Conservation (phyloP, 1,140 invertebrate species). For the Drosophila watanabei region DNA sequence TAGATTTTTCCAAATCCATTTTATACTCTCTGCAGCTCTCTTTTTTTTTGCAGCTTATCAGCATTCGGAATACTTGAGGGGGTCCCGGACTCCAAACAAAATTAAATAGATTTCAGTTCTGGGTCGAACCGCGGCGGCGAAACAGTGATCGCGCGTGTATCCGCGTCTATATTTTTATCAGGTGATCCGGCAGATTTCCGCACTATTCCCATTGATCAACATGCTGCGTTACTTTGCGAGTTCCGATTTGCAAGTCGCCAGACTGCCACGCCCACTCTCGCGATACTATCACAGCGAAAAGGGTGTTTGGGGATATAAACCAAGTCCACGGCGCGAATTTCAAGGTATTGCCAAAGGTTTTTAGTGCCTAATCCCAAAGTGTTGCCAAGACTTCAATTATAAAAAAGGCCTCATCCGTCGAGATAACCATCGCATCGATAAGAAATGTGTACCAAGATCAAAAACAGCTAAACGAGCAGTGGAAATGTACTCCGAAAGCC, state of each 20-base stretch:
- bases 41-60: constrained; percentile 37
- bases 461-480: constrained; percentile 38
- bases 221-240: constrained; percentile 69
- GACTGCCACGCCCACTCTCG: constrained; percentile 50
- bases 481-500: constrained; percentile 27
- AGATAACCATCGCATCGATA: constrained; percentile 68
- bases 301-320: constrained; percentile 88
- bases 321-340: constrained; percentile 79
- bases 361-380: constrained; percentile 13
- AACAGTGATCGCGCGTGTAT: constrained; percentile 18
- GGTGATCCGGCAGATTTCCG: constrained; percentile 33
- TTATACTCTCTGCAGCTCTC: background rate
- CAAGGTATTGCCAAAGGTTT: constrained; percentile 85
- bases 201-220: constrained; percentile 34
- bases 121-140: constrained; percentile 18
- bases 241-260: constrained; percentile 37
- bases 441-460: constrained; percentile 31
- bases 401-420: constrained; percentile 50
- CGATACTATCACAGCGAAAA: constrained; percentile 87
- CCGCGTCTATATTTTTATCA: constrained; percentile 15
- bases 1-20: background rate
- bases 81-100: constrained; percentile 39
- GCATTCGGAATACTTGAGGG: constrained; percentile 26
- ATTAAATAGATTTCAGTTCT: constrained; percentile 35
- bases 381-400: constrained; percentile 57